A percentile compares a stretch with the other conserved stretches of the same genome.
Conservation (phyloP, 2,888 invertebrate genomes). For the Synanthedon vespiformis region DNA sequence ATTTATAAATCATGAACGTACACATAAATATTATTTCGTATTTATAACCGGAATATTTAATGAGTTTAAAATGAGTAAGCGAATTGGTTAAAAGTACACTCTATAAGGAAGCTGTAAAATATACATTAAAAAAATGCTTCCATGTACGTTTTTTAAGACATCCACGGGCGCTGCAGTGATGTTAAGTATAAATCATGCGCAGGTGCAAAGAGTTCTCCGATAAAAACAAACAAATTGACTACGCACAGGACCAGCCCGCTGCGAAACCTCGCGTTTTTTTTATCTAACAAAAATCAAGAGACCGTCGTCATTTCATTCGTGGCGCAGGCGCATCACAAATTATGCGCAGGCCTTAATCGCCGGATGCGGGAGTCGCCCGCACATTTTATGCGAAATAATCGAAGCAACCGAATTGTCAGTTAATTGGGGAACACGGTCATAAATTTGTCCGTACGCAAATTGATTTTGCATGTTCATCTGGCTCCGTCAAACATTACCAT, state of each 20-base stretch:
- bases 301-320: constrained; percentile 25
- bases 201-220: constrained; percentile 58
- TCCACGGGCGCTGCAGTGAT: constrained; percentile 9
- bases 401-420: constrained; percentile 69
- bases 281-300: constrained; percentile 62
- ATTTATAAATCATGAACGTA: not conserved
- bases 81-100: no score
- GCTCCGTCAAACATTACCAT: constrained; percentile 44
- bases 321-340: constrained; percentile 63
- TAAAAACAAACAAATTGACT: constrained; percentile 47
- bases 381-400: constrained; percentile 67
- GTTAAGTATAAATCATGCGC: constrained; percentile 39
- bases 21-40: not conserved
- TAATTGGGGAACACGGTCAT: constrained; percentile 65
- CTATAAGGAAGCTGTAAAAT: no score
- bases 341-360: constrained; percentile 61
- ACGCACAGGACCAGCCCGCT: constrained; percentile 20
- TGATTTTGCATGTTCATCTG: constrained; percentile 45
- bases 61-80: no score
- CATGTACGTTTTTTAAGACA: no score
- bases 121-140: no score
- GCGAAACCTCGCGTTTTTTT: constrained; percentile 44
- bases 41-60: no score
- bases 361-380: constrained; percentile 69
- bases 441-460: constrained; percentile 57